Base-by-base conservation (phyloP, 2,797 vertebrate genomes). In the Phoeniculus purpureus region DNA sequence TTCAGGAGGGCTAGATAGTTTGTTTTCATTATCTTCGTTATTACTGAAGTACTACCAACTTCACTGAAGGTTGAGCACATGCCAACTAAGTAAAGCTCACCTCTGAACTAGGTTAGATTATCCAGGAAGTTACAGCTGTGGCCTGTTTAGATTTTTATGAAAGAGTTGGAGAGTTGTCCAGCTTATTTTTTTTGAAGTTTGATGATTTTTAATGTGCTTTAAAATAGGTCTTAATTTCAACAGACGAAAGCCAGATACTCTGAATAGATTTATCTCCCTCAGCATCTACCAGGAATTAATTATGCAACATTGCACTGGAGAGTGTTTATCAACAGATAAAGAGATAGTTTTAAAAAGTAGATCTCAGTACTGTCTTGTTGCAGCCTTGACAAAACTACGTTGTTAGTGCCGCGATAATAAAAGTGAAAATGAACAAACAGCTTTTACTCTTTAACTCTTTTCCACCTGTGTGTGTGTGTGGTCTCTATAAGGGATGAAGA, bases 401-500 rank as follows among this genome's bases (percentile, higher is more conserved):
- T 74, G 2, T 47, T 78, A 20, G 45, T 76, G 60, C 23, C 80
- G 12, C 55, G 70, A 25, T 65, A 67, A 87, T 54, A 21, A 7
- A 66, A 80, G 21, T 76, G 29, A 56, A 88, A 58, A 31, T 6
- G 62, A 52, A 12, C 1, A 76, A 52, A 12, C 1, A 76, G 47
- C 34, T 78, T 85, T 71, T 43, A 7, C 59, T 94, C 37, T 86
- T 34, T 87, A 93, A 89, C 62, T 50, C 7, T 89, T 84, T 87
- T 55, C 47, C 65, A 81, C 87, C 95, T 86, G 21, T 90, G 27
- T 93, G 21, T 90, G 27, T 93, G 94, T 94, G 47, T 81, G 87
- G 51, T 95, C 66, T 95, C 65, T 71, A 55, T 89, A 96, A 99
- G 99, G 97, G 99, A 99, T 93, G 99, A 99, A 94, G 99, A 99